phyloP scores from a whole-genome alignment of 2,797 vertebrate species.

The Amphiprion clarkii region DNA sequence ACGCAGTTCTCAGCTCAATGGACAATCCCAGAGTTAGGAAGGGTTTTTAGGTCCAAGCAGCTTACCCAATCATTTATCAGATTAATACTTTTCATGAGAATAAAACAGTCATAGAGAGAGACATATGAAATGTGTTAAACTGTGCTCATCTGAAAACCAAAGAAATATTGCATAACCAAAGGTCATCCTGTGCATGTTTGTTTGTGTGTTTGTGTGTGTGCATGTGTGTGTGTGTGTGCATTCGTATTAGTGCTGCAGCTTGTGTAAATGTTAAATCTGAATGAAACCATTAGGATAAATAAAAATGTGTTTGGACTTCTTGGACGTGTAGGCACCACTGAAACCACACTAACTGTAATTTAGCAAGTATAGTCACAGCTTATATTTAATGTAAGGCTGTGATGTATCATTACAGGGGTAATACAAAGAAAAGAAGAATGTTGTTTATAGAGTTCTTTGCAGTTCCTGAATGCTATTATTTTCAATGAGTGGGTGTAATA shows the following conservation, averaged over 20 bases:
- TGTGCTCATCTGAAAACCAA: slow-evolving; percentile 68
- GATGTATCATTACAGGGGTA: neutral
- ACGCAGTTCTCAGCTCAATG: slow-evolving; percentile 73
- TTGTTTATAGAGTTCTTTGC: too few relatives aligned
- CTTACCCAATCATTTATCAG: slow-evolving; percentile 85
- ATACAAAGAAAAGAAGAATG: neutral
- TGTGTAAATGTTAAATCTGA: slow-evolving; percentile 49
- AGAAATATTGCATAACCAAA: slow-evolving; percentile 73
- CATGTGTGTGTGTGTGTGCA: slow-evolving; percentile 5
- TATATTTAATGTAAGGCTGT: slow-evolving; percentile 6
- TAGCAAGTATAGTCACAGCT: slow-evolving; percentile 24
- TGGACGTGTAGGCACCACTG: neutral
- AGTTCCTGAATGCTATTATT: too few relatives aligned
- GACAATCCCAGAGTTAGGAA: slow-evolving; percentile 79
- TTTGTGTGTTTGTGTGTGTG: slow-evolving; percentile 25
- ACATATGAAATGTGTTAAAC: slow-evolving; percentile 79
- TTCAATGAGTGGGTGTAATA: too few relatives aligned
- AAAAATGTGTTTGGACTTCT: neutral
- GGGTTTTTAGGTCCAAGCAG: slow-evolving; percentile 81
- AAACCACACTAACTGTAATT: slow-evolving; percentile 41
- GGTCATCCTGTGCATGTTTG: slow-evolving; percentile 54
- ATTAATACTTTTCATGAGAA: slow-evolving; percentile 84
- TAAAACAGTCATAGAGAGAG: slow-evolving; percentile 78
- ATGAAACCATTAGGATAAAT: slow-evolving; percentile 46
- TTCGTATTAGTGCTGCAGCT: slow-evolving; percentile 17